Evolutionary conservation across 2,113 vertebrate genomes (phyloP), one percentile per base, ranked within the genome.

Genomic region (Typhlomys cinereus): DNA sequence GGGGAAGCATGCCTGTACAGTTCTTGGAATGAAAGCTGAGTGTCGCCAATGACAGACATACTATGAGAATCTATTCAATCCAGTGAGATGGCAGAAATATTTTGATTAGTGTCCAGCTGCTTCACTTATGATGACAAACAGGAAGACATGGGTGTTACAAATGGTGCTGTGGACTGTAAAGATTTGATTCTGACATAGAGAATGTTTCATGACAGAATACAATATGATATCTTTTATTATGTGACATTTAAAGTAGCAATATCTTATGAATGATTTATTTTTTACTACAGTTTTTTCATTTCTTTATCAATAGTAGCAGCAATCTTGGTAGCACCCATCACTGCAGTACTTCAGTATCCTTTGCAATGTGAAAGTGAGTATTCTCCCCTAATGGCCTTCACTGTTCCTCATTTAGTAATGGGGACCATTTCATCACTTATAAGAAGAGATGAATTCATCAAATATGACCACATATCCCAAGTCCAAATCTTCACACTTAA

Each of bases 211-310:
- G 6, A 90, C 91, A 85, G 46, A 46, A 0, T 73, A 70, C 97
- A 97, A 69, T 95, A 95, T 48, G 3, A 88, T 29, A 44, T 46
- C 6, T 54, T 80, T 91, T 80, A 96, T 78, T 91, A 73, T 90
- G 88, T 97, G 89, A 96, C 70, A 95, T 14, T 59, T 69, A 87
- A 83, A 97, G 95, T 96, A 86, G 85, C 79, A 95, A 79, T 57
- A 95, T 31, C 61, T 89, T 88, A 13, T 73, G 89, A 88, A 48
- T 14, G 75, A 10, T 57, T 59, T 80, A 59, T 78, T 71, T 27
- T 71, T 41, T 57, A 29, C 39, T 36, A 17, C 18, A 13, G n/a
- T n/a, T 11, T 71, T 44, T 18, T 44, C n/a, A 87, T 41, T 39
- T 79, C n/a, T n/a, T 41, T 76, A 69, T 4, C 75, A 86, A 0